Conservation (phyloP, 1,140 invertebrate genomes). For the Chelonus insularis region DNA sequence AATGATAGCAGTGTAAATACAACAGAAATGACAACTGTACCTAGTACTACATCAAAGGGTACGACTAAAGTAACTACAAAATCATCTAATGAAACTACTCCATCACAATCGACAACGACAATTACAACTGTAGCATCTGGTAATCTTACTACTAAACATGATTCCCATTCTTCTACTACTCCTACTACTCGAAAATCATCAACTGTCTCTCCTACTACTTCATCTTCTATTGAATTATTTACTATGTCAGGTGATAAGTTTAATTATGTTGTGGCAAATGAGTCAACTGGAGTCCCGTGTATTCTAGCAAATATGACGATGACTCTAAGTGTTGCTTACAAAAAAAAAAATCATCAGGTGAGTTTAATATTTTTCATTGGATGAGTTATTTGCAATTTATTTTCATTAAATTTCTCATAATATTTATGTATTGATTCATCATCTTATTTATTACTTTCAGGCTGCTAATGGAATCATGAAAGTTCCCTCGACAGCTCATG, state of each 20-base stretch:
- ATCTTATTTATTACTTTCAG: slow-evolving; percentile 16
- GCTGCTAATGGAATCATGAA: slow-evolving; percentile 3
- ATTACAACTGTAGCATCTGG: neutral
- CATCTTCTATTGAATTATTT: too few species aligned
- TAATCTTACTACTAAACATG: neutral
- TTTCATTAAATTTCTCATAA: neutral
- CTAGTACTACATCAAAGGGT: neutral
- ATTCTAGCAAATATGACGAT: slow-evolving; percentile 33
- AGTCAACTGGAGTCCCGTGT: slow-evolving; percentile 18
- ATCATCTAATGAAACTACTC: neutral
- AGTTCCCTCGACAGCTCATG: slow-evolving; percentile 26
- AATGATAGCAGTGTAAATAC: too few species aligned
- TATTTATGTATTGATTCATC: neutral
- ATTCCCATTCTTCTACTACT: neutral
- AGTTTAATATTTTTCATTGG: too few species aligned
- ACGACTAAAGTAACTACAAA: neutral
- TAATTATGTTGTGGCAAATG: slow-evolving; percentile 22
- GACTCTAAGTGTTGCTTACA: slow-evolving; percentile 16
- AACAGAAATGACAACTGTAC: too few species aligned
- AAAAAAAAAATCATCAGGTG: slow-evolving; percentile 17
- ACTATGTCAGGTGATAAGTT: too few species aligned
- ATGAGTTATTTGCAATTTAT: neutral
- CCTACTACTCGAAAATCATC: neutral
- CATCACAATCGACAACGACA: neutral
- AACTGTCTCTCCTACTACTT: neutral